Base-by-base conservation (phyloP, 2,797 vertebrate species). In the Enteromius anoplus region DNA sequence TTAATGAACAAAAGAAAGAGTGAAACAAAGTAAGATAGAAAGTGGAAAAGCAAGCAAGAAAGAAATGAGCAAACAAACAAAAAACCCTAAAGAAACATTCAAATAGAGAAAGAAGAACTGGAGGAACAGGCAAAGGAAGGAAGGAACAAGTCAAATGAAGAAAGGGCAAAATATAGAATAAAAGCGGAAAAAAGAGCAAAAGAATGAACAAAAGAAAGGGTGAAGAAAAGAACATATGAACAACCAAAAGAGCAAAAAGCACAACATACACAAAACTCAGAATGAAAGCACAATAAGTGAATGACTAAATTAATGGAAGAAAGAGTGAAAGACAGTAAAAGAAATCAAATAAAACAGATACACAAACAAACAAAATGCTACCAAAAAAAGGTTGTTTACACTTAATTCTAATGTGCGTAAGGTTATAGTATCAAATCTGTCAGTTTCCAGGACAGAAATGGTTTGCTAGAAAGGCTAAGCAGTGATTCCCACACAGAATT, bases 401-500 rank as follows among this genome's bases (percentile, higher is more conserved):
- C 32, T 15, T 32, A 5, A 51, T 72, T 32, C 26, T 12, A 51
- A 7, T 14, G 34, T 34, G 32, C 4, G 19, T 37, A 55, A 2
- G 5, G 29, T 55, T 40, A 58, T 5, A 9, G 32, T 58, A 75
- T 40, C 14, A 58, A 40, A 37, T 21, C 21, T n/a, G 29, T n/a
- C n/a, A 9, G 12, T 58, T 40, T 58, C 32, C 32, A 40, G 49
- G 51, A 75, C 21, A 23, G 71, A 51, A 72, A 49, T 34, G 0
- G n/a, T n/a, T 42, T 29, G 14, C 69, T 49, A 21, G 32, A 66
- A 10, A 66, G 29, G 2, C 8, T 21, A 47, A 12, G 10, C 42
- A 29, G 14, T 71, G 49, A 75, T 14, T 75, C 49, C 71, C 58
- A 21, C 60, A 51, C 47, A 78, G 32, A 32, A 5, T 49, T 69